These are phyloP conservation scores for Girardinus metallicus DNA, from an alignment of 2,797 vertebrate species.

Conservation along the genomic window DNA sequence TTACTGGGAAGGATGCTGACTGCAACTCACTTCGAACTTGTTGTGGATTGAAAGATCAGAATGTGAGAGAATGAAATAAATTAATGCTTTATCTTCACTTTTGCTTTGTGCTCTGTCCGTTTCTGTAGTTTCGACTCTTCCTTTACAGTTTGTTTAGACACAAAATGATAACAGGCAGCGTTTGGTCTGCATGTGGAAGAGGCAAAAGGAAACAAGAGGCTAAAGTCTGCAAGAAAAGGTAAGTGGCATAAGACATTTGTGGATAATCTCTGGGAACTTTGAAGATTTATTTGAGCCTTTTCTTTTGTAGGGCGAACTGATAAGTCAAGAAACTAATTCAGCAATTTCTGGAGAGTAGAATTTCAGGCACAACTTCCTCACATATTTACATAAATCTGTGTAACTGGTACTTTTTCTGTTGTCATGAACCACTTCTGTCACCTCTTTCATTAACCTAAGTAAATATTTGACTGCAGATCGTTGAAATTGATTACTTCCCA, in stretches of 20 bases:
- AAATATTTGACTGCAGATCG: background rate
- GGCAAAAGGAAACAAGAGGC: background rate
- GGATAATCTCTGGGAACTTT: background rate
- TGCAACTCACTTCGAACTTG: slow-evolving; percentile 49
- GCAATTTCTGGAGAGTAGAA: background rate
- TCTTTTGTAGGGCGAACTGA: background rate
- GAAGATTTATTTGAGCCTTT: background rate
- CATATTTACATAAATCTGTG: background rate
- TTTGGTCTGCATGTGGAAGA: background rate
- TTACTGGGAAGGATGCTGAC: slow-evolving; percentile 31
- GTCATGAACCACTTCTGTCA: no score
- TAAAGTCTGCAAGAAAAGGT: background rate
- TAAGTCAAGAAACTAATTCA: background rate
- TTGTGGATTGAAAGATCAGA: slow-evolving; percentile 50
- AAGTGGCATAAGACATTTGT: background rate
- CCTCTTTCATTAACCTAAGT: background rate
- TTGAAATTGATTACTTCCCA: background rate
- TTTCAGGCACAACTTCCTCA: background rate
- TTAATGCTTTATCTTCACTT: slow-evolving; percentile 57
- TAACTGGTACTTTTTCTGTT: background rate
- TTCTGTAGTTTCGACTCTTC: slow-evolving; percentile 13
- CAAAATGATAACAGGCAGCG: background rate
- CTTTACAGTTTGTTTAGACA: background rate
- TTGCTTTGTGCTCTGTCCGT: slow-evolving; percentile 13
- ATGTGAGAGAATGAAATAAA: slow-evolving; percentile 72